These are phyloP conservation scores for Megaustenia siamemsis DNA, from an alignment of 2,888 invertebrate genomes.

Conservation along the genomic window DNA sequence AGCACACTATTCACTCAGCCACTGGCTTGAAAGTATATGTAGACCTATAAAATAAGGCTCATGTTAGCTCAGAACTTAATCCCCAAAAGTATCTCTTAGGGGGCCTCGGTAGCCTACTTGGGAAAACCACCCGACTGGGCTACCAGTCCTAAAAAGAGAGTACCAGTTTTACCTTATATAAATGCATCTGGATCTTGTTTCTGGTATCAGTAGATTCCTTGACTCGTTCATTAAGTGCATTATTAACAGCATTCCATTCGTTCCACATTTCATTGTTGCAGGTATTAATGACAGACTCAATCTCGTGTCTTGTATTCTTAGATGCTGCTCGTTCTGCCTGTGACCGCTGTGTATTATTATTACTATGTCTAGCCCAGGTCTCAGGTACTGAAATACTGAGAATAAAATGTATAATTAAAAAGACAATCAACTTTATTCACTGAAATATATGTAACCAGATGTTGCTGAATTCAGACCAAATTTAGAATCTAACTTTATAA, in stretches of 20 bases:
- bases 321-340: slow-evolving; percentile 79
- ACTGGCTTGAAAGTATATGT: too few species aligned
- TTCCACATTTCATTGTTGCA: slow-evolving; percentile 80
- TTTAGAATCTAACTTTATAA: too few species aligned
- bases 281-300: slow-evolving; percentile 77
- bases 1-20: too few species aligned
- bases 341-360: slow-evolving; percentile 80
- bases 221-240: slow-evolving; percentile 78
- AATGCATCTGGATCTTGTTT: slow-evolving; percentile 80
- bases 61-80: too few species aligned
- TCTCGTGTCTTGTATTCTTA: slow-evolving; percentile 77
- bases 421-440: background rate
- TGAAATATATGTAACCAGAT: too few species aligned
- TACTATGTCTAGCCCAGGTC: slow-evolving; percentile 80
- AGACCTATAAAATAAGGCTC: too few species aligned
- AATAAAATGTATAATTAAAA: slow-evolving; percentile 12
- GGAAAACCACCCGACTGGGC: too few species aligned
- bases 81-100: too few species aligned
- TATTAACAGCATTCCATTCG: slow-evolving; percentile 80
- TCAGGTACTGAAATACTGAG: slow-evolving; percentile 79
- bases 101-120: too few species aligned
- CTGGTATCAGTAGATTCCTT: slow-evolving; percentile 79
- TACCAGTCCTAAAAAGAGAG: too few species aligned
- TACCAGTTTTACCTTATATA: slow-evolving; percentile 78
- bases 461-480: too few species aligned